Evolutionary conservation across 2,888 invertebrate species (phyloP).

Genomic region (Apotomis capreana): DNA sequence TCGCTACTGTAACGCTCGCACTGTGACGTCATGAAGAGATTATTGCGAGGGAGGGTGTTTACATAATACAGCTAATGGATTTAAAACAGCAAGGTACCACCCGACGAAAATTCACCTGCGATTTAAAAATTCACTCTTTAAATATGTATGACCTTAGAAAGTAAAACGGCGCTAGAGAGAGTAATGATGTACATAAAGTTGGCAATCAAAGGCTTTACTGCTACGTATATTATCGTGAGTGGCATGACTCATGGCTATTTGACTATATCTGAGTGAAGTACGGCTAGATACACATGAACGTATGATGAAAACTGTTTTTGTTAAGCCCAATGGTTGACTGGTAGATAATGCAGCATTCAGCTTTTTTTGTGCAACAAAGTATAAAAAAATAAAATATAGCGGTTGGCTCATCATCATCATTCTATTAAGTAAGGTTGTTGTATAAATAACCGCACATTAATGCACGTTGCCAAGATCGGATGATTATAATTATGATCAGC

Average conservation of each 20-base stretch:
- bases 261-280: not conserved
- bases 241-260: not conserved
- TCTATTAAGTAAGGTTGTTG: no score
- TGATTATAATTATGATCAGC: no score
- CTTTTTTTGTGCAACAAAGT: no score
- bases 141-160: conserved; percentile 27
- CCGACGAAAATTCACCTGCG: conserved; percentile 26
- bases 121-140: conserved; percentile 32
- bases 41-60: conserved; percentile 34
- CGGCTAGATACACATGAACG: not conserved
- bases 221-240: not conserved
- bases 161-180: conserved; percentile 15
- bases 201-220: conserved; percentile 15
- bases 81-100: conserved; percentile 51
- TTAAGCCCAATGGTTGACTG: no score
- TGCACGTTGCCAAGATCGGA: no score
- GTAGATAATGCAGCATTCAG: no score
- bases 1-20: not conserved
- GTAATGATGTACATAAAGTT: conserved; percentile 19
- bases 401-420: no score
- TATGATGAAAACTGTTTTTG: no score
- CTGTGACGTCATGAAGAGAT: conserved; percentile 31
- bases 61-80: conserved; percentile 59
- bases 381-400: no score
- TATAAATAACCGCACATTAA: no score